Conservation (phyloP, 1,140 invertebrate genomes). For the Mercenaria mercenaria region DNA sequence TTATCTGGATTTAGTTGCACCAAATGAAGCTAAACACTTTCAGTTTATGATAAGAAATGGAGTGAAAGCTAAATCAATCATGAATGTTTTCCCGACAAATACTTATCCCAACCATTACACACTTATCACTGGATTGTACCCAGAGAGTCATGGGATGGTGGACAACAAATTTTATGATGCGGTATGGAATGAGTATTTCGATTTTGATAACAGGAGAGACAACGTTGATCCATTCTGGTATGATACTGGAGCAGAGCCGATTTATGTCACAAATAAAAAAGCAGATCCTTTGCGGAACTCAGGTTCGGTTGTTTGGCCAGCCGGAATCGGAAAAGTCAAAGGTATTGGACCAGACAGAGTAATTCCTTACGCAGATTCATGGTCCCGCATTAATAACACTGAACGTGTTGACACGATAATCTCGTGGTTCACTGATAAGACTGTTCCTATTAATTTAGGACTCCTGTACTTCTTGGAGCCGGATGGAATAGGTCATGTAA, state of each 20-base stretch:
- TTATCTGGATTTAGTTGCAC: constrained; percentile 57
- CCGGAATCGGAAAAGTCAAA: constrained; percentile 51
- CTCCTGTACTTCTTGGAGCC: constrained; percentile 92
- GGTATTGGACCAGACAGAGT: constrained; percentile 43
- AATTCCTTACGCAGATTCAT: constrained; percentile 68
- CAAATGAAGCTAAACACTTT: constrained; percentile 72
- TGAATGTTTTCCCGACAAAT: too few species aligned
- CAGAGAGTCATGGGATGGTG: constrained; percentile 91
- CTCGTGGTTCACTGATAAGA: constrained; percentile 89
- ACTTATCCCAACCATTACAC: too few species aligned
- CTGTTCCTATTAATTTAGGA: constrained; percentile 87
- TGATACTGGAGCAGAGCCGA: constrained; percentile 75
- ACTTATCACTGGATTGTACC: constrained; percentile 90
- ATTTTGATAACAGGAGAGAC: constrained; percentile 81
- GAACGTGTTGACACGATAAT: constrained; percentile 88
- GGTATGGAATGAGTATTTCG: constrained; percentile 83
- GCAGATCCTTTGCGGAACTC: constrained; percentile 51
- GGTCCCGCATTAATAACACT: constrained; percentile 83
- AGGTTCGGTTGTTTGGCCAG: constrained; percentile 69
- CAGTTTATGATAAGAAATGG: constrained; percentile 74
- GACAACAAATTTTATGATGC: constrained; percentile 90
- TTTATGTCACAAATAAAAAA: too few species aligned
- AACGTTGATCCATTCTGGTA: constrained; percentile 74
- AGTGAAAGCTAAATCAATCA: too few species aligned
- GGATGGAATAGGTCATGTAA: constrained; percentile 87